These are phyloP conservation scores for Clarias platycephalus DNA, from an alignment of 2,797 vertebrate genomes.

Conservation along the genomic window DNA sequence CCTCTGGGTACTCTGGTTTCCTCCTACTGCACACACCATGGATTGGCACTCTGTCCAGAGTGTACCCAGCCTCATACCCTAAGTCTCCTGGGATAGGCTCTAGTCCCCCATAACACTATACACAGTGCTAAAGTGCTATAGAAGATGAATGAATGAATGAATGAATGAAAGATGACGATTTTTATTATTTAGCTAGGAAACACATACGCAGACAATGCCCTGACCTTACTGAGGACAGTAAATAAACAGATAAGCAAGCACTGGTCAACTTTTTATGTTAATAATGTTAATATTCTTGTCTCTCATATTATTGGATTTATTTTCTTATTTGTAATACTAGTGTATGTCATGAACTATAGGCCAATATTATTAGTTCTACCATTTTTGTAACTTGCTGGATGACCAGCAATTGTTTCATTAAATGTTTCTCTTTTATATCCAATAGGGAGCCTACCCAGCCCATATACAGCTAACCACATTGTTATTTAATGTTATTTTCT, in stretches of 20 bases:
- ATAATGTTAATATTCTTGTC: not conserved
- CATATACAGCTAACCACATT: not conserved
- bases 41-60: too few relatives aligned
- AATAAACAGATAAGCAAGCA: not conserved
- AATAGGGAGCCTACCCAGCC: not conserved
- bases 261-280: not conserved
- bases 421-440: not conserved
- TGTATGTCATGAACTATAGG: not conserved
- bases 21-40: too few relatives aligned
- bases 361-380: not conserved
- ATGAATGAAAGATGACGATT: too few relatives aligned
- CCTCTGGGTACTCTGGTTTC: too few relatives aligned
- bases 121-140: too few relatives aligned
- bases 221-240: not conserved
- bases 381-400: not conserved
- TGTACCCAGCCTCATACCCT: too few relatives aligned
- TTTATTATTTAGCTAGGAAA: not conserved
- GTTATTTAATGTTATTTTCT: not conserved
- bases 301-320: not conserved
- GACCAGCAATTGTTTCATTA: not conserved
- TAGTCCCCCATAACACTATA: too few relatives aligned
- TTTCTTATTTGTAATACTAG: not conserved
- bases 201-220: not conserved
- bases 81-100: too few relatives aligned
- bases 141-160: too few relatives aligned